Evolutionary conservation across 2,888 invertebrate genomes (phyloP).

Genomic region (Drosophila formosana): DNA sequence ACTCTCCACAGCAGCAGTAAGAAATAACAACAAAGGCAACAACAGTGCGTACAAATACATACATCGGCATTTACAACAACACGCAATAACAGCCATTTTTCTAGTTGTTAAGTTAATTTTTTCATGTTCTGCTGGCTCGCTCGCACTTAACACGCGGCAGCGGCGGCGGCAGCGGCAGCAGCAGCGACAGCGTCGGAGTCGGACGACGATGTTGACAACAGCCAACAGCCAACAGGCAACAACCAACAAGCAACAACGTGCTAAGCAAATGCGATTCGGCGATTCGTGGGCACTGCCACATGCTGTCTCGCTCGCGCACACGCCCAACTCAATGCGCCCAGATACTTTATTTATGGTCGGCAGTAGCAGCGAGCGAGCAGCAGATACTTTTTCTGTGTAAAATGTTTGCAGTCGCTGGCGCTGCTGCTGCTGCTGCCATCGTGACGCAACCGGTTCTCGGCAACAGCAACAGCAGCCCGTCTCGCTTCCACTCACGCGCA

Average conservation of each 20-base stretch:
- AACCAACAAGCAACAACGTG: slow-evolving; percentile 53
- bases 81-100: slow-evolving; percentile 85
- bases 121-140: slow-evolving; percentile 82
- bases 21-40: slow-evolving; percentile 53
- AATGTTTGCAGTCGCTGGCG: slow-evolving; percentile 33
- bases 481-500: slow-evolving; percentile 48
- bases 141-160: slow-evolving; percentile 65
- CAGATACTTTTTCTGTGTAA: slow-evolving; percentile 66
- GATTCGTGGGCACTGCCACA: slow-evolving; percentile 57
- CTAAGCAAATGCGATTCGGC: slow-evolving; percentile 65
- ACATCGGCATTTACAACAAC: slow-evolving; percentile 82
- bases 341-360: slow-evolving; percentile 83
- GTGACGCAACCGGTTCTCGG: slow-evolving; percentile 71
- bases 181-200: slow-evolving; percentile 21
- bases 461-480: slow-evolving; percentile 27
- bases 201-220: slow-evolving; percentile 32
- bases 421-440: slow-evolving; percentile 11
- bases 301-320: slow-evolving; percentile 57
- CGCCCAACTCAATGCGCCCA: slow-evolving; percentile 53
- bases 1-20: slow-evolving; percentile 19
- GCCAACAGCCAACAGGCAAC: slow-evolving; percentile 62
- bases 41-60: slow-evolving; percentile 79
- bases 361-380: slow-evolving; percentile 55
- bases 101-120: slow-evolving; percentile 85
- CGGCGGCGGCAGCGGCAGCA: slow-evolving; percentile 18